Conservation (phyloP, 2,797 vertebrate species). For the Siniperca obscura region DNA sequence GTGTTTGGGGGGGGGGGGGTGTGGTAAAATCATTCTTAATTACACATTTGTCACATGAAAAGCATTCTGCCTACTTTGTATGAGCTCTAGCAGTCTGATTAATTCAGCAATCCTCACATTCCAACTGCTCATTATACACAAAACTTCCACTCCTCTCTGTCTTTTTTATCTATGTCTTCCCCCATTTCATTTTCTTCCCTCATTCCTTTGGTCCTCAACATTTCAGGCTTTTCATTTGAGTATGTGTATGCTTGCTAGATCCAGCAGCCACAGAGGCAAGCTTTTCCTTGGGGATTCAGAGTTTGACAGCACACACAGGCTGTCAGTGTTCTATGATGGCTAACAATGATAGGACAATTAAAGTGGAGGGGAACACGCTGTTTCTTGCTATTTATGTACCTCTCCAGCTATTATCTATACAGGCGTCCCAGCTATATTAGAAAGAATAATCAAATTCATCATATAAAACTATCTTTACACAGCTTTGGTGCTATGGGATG, state of each 20-base stretch:
- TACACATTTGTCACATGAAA: conserved; percentile 89
- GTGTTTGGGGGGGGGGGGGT: conserved; percentile 23
- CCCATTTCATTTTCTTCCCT: conserved; percentile 68
- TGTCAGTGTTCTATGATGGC: conserved; percentile 74
- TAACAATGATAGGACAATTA: conserved; percentile 79
- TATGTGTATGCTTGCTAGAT: conserved; percentile 71
- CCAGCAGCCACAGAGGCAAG: conserved; percentile 71
- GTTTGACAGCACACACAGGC: conserved; percentile 80
- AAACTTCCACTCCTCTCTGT: conserved; percentile 78
- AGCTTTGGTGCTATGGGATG: conserved; percentile 9
- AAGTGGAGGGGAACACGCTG: conserved; percentile 55
- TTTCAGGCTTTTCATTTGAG: conserved; percentile 75
- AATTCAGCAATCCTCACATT: conserved; percentile 81
- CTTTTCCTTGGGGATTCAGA: conserved; percentile 71
- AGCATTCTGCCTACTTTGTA: conserved; percentile 80
- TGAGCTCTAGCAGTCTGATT: conserved; percentile 83
- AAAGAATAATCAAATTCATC: conserved; percentile 37
- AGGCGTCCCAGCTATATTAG: conserved; percentile 36
- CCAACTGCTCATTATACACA: conserved; percentile 83
- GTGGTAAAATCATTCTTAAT: conserved; percentile 86
- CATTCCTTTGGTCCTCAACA: conserved; percentile 78
- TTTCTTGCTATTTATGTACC: conserved; percentile 55
- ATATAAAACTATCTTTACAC: conserved; percentile 22
- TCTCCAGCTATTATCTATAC: conserved; percentile 51
- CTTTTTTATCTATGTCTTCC: conserved; percentile 72